Conservation (phyloP, 1,140 invertebrate species). For the Drosophila trapezifrons region DNA sequence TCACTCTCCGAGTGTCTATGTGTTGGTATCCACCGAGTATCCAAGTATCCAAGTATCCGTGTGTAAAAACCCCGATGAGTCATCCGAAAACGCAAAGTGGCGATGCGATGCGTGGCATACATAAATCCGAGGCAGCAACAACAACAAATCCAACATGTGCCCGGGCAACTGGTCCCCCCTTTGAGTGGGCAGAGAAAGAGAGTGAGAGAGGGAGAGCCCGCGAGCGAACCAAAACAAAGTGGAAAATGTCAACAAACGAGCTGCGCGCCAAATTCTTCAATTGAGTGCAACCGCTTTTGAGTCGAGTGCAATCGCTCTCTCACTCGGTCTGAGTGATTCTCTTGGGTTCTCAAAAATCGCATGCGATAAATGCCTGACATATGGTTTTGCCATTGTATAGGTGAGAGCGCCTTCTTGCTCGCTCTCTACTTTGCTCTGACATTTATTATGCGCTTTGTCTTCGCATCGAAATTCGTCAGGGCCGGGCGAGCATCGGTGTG, state of each 20-base stretch:
- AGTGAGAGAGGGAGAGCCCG: conserved; percentile 4
- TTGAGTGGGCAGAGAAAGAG: conserved; percentile 29
- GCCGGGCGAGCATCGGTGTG: conserved; percentile 7
- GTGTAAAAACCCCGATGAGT: conserved; percentile 84
- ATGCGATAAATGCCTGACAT: conserved; percentile 50
- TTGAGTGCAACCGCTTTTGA: conserved; percentile 45
- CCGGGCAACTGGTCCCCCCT: conserved; percentile 15
- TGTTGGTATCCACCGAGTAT: conserved; percentile 29
- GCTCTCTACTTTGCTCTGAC: conserved; percentile 61
- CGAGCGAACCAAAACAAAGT: conserved; percentile 71
- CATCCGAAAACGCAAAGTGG: conserved; percentile 58
- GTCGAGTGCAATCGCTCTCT: conserved; percentile 13
- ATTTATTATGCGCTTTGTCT: conserved; percentile 59
- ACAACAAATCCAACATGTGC: conserved; percentile 50
- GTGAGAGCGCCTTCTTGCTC: conserved; percentile 19
- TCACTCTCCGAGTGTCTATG: not conserved
- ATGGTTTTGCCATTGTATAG: conserved; percentile 16
- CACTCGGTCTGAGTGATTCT: conserved; percentile 10
- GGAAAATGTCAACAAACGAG: conserved; percentile 82
- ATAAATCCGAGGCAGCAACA: conserved; percentile 30
- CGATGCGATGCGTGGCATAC: conserved; percentile 58
- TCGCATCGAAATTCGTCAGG: conserved; percentile 61
- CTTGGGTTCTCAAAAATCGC: conserved; percentile 37
- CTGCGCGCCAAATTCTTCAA: conserved; percentile 72
- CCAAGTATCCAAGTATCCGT: conserved; percentile 42